These are phyloP conservation scores for Lindbergichthys nudifrons DNA, from an alignment of 2,797 vertebrate genomes.

Conservation along the genomic window DNA sequence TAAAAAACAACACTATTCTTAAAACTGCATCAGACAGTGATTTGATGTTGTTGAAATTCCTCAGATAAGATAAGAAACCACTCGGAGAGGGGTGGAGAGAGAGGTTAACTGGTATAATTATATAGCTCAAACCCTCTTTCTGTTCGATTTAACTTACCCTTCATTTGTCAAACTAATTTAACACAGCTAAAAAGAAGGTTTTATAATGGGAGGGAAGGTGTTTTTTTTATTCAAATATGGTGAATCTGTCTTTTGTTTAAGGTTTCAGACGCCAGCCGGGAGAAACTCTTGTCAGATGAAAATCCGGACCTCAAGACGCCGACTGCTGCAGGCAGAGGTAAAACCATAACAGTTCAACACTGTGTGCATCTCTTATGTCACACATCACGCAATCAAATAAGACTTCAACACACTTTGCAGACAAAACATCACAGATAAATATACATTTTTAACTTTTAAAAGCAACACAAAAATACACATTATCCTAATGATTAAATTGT, in stretches of 20 bases:
- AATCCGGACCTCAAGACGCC: slow-evolving; percentile 34
- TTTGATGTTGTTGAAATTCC: slow-evolving; percentile 61
- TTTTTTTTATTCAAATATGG: neutral
- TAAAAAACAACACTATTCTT: neutral
- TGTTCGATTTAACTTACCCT: neutral
- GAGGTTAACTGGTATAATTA: slow-evolving; percentile 26
- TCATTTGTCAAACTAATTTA: slow-evolving; percentile 6
- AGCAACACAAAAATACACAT: slow-evolving; percentile 16
- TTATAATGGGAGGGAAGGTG: neutral
- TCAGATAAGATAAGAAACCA: slow-evolving; percentile 71
- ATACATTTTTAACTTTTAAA: slow-evolving; percentile 20
- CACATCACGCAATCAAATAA: slow-evolving; percentile 2
- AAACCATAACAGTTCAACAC: neutral
- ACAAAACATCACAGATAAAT: neutral
- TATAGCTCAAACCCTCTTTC: slow-evolving; percentile 21
- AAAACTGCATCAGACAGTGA: neutral
- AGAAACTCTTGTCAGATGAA: slow-evolving; percentile 42
- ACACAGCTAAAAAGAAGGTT: neutral
- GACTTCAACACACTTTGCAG: neutral
- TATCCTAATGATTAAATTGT: slow-evolving; percentile 17
- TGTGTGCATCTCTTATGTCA: slow-evolving; percentile 23
- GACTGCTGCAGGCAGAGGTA: slow-evolving; percentile 60
- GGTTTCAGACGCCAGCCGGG: slow-evolving; percentile 59
- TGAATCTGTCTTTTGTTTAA: slow-evolving; percentile 31
- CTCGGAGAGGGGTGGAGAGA: slow-evolving; percentile 38